Evolutionary conservation across 2,113 vertebrate genomes (phyloP), one percentile per base, ranked within the genome.

Genomic region (Pygoscelis antarcticus): DNA sequence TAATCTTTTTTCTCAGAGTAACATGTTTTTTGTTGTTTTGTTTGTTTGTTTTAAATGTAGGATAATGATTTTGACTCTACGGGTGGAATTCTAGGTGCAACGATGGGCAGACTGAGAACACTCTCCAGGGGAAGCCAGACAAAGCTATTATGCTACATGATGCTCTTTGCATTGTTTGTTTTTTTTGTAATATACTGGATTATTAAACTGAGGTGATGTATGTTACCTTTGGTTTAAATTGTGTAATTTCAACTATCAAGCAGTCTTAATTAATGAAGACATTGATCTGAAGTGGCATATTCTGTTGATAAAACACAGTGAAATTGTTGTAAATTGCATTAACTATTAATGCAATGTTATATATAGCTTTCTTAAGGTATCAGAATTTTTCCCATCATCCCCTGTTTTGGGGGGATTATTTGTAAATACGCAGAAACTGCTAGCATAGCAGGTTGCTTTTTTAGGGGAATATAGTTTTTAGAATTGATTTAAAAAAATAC

Each of bases 111-210:
- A 97, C 98, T 99, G 75, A 99, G 99, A 97, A 97, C 97, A 36
- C 98, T 99, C 64, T 99, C 99, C 95, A 98, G 98, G 97, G 99
- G 99, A 95, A 99, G 99, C 96, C 99, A 99, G 95, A 98, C 99
- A 69, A 99, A 99, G 92, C 96, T 99, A 9, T 95, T 99, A 65
- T 99, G 99, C 98, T 99, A 99, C 97, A 98, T 99, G 99, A 98
- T 99, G 97, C 98, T 99, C 23, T 99, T 99, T 92, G 98, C 99
- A 36, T 81, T 99, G 12, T 99, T 99, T 72, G 99, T 99, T 32
- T 99, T 99, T 96, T 99, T 99, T 87, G 98, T 99, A 81, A 98
- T 99, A 95, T 99, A 99, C 95, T 99, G 99, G 99, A 98, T 99
- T 96, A 99, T 99, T 97, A 99, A 98, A 98, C 92, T 98, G 77